A percentile compares a stretch with the other conserved stretches of the same genome.
These are phyloP conservation scores for Meda fulgida DNA, from an alignment of 2,797 vertebrate species.

Conservation along the genomic window DNA sequence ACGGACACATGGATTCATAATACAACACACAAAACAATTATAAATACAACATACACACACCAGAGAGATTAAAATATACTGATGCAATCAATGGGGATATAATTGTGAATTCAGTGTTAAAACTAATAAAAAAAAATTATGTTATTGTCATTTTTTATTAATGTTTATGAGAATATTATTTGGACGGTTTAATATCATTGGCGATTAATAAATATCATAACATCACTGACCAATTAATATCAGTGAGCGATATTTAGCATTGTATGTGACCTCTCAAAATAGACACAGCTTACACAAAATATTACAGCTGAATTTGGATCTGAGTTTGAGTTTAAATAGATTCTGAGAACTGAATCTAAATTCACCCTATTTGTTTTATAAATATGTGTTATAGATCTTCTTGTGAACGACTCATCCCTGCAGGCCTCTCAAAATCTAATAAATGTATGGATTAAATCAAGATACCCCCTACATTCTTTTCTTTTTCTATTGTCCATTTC, in stretches of 20 bases:
- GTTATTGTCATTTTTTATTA: neutral
- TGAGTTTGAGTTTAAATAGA: neutral
- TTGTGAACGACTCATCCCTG: neutral
- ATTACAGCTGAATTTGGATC: neutral
- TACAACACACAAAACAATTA: neutral
- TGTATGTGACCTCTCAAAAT: neutral
- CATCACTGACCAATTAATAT: neutral
- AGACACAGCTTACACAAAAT: no score
- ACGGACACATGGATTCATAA: neutral
- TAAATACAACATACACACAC: neutral
- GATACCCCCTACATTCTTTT: neutral
- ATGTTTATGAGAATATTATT: neutral
- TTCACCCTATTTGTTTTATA: no score
- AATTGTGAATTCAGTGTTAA: neutral
- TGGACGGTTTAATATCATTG: neutral
- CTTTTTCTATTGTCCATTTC: neutral
- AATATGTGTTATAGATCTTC: neutral
- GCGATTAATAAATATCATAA: neutral
- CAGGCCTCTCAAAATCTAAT: neutral
- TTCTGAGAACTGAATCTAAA: neutral
- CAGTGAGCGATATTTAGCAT: neutral
- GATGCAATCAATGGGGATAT: neutral
- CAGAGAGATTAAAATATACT: neutral
- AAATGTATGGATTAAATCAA: no score
- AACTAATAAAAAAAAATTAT: conserved; percentile 21